phyloP scores from a whole-genome alignment of 2,113 vertebrate species.

The Chitala chitala region DNA sequence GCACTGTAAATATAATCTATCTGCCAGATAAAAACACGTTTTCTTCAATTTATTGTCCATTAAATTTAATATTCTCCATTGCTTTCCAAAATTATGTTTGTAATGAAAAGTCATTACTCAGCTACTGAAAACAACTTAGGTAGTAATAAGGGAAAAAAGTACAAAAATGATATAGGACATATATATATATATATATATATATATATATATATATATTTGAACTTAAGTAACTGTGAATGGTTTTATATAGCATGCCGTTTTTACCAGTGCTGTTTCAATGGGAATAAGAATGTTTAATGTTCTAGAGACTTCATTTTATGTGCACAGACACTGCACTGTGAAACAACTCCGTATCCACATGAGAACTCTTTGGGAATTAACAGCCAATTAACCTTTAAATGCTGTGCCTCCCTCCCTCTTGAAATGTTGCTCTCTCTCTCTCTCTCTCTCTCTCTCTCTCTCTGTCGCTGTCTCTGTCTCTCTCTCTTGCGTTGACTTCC shows the following conservation, averaged over 20 bases:
- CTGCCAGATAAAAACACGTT: not conserved
- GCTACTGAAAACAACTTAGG: not conserved
- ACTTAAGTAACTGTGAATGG: too few relatives aligned
- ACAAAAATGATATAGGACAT: not conserved
- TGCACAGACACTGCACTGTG: not conserved
- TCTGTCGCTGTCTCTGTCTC: not conserved
- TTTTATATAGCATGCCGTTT: not conserved
- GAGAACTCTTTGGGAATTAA: not conserved
- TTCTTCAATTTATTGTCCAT: not conserved
- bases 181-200: too few relatives aligned
- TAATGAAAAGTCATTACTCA: conserved; percentile 3
- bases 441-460: not conserved
- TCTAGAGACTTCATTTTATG: not conserved
- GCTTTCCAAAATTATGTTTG: not conserved
- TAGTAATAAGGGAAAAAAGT: not conserved
- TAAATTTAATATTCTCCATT: not conserved
- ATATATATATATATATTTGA: too few relatives aligned
- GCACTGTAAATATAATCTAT: not conserved
- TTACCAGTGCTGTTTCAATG: not conserved
- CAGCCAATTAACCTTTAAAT: not conserved
- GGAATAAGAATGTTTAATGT: not conserved
- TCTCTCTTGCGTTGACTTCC: not conserved
- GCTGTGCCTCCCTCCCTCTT: too few relatives aligned
- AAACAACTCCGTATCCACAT: not conserved
- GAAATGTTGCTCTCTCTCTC: too few relatives aligned